These are phyloP conservation scores for Drosophila dunni DNA, from an alignment of 1,140 invertebrate species.

Conservation along the genomic window DNA sequence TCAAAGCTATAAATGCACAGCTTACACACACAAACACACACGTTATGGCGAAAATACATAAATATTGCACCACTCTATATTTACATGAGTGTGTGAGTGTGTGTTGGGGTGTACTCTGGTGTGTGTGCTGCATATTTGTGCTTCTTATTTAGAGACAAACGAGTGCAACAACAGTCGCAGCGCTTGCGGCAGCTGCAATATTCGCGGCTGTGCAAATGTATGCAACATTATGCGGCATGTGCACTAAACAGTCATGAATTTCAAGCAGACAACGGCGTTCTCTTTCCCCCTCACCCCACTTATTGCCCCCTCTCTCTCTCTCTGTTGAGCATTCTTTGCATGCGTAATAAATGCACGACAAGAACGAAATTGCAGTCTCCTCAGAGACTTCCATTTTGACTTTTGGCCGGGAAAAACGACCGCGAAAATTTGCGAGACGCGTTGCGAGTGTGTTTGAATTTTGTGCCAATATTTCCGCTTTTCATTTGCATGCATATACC, in stretches of 20 bases:
- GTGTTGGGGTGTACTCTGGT: conserved; percentile 1
- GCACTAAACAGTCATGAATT: conserved; percentile 82
- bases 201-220: conserved; percentile 63
- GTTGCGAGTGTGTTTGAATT: conserved; percentile 11
- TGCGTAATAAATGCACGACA: conserved; percentile 69
- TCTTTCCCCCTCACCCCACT: background rate
- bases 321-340: conserved; percentile 68
- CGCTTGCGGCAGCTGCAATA: conserved; percentile 65
- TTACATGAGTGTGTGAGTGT: conserved; percentile 11
- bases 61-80: conserved; percentile 44
- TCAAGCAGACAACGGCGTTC: conserved; percentile 61
- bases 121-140: conserved; percentile 61
- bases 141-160: conserved; percentile 71
- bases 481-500: conserved; percentile 72
- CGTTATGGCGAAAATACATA: conserved; percentile 70
- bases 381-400: conserved; percentile 45
- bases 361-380: conserved; percentile 45
- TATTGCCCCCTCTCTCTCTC: conserved; percentile 29
- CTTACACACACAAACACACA: conserved; percentile 51
- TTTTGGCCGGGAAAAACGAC: conserved; percentile 36
- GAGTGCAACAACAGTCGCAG: conserved; percentile 30
- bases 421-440: conserved; percentile 32
- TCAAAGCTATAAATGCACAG: conserved; percentile 69
- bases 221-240: conserved; percentile 82
- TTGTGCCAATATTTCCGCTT: conserved; percentile 64